Evolutionary conservation across 2,797 vertebrate species (phyloP), one percentile per base, ranked within the genome.

Genomic region (Eleutherodactylus coqui): DNA sequence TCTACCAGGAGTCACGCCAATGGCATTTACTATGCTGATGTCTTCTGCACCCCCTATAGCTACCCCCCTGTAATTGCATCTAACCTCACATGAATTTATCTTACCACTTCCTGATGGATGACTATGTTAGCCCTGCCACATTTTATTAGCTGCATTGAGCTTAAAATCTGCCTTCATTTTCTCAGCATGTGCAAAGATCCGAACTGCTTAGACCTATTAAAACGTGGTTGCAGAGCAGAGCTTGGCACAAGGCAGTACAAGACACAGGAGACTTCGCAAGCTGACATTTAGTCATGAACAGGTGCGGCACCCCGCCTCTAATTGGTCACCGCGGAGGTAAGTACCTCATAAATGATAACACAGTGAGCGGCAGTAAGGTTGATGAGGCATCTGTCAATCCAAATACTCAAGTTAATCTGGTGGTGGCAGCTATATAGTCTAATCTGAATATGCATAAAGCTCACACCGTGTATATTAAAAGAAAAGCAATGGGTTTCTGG

Each of bases 291-390:
- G 86, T 49, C 67, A 75, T 2, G 55, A 87, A 84, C 86, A 87
- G 86, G 86, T 87, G 86, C 82, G 55, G 79, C 64, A 64, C 82
- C 82, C 75, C 67, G 75, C 86, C 86, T 80, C 82, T 87, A 87
- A 87, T 80, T 84, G 86, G 51, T 60, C 82, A 70, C 86, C 86
- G 43, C 49, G 47, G 86, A 64, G 86, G 86, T 79, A 87, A 87
- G 86, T 49, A 60, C 69, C 67, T 79, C 75, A 49, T 87, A 84
- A 87, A 87, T 53, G 86, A 70, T 47, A 29, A 55, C 76, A 45
- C 80, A 80, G 86, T 14, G 55, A 80, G 86, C 67, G 3, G 67
- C 41, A 67, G 76, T 67, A 67, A 75, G 21, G 67, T 36, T 84
- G 86, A 70, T 79, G 76, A 79, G 86, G 43, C 86, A 87, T 79